Base-by-base conservation (phyloP, 2,797 vertebrate species). In the Peromyscus eremicus region DNA sequence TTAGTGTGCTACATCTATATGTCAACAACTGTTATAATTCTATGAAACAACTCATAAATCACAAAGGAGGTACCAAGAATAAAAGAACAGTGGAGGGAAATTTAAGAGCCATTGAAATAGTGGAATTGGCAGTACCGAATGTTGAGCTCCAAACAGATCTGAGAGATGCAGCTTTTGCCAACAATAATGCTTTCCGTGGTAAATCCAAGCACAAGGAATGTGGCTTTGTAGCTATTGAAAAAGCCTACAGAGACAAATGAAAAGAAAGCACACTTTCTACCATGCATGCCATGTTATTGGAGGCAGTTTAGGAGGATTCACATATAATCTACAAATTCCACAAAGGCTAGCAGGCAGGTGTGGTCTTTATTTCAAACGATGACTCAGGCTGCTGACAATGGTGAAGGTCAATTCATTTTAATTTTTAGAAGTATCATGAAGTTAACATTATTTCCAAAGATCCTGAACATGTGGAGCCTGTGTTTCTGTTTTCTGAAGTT, bases 121-220 rank as follows among this genome's bases (percentile, higher is more conserved):
- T 37, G 49, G 68, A 97, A 79, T 71, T 86, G 94, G 82, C 77
- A 94, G 94, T 68, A 66, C 62, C 95, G 64, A 90, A 76, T 93
- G 79, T 68, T 68, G 84, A 71, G 60, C 89, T 84, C 49, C 70
- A 87, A 95, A 79, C 46, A 85, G 66, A 73, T 70, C 92, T 95
- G 89, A 93, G 55, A 86, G 66, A 94, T 70, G 37, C 46, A 88
- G 94, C 25, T 94, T 92, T 92, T 94, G 96, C 97, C 95, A 97
- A 85, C 55, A 91, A 75, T 93, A 93, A 91, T 91, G 62, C 32
- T 96, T 96, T 95, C 68, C 71, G 49, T 6, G 12, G 43, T 73
- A 93, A 97, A 95, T 85, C 76, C 87, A 93, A 86, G 84, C 16
- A 60, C 13, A 91, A 21, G 37, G 62, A 95, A 8, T 71, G 29